Conservation (phyloP, 2,113 vertebrate species). For the Mugil cephalus region DNA sequence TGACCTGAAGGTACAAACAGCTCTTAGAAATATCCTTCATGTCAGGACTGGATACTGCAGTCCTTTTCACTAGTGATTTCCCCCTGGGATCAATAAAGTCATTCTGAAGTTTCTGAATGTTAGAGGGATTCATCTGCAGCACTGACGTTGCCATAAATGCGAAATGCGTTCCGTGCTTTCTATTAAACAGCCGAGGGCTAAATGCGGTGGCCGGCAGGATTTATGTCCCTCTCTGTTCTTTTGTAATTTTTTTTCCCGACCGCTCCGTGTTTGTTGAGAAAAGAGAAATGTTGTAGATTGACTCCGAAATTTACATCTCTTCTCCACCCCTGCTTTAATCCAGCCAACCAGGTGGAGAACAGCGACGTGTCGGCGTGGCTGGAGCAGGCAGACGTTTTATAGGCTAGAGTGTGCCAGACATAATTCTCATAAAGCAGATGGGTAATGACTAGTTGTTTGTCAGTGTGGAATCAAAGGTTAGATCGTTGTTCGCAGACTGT, state of each 20-base stretch:
- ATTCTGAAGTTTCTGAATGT: not conserved
- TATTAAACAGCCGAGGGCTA: constrained; percentile 21
- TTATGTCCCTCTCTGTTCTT: constrained; percentile 34
- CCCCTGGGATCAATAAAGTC: too few relatives aligned
- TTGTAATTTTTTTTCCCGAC: constrained; percentile 61
- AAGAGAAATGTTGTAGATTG: constrained; percentile 52
- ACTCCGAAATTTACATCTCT: constrained; percentile 62
- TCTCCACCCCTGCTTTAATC: constrained; percentile 66
- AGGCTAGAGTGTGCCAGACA: constrained; percentile 63
- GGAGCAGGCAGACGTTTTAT: constrained; percentile 71
- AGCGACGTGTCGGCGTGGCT: constrained; percentile 29
- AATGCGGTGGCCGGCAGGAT: constrained; percentile 25
- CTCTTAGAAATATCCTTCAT: not conserved
- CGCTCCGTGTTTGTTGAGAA: constrained; percentile 54
- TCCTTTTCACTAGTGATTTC: not conserved
- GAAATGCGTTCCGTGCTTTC: constrained; percentile 16
- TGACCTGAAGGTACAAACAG: constrained; percentile 91
- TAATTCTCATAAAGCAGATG: constrained; percentile 84
- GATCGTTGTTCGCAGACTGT: constrained; percentile 82
- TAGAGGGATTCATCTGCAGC: constrained; percentile 9
- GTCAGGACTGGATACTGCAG: not conserved
- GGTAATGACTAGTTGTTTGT: constrained; percentile 86
- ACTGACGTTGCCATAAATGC: constrained; percentile 6
- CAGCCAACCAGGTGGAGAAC: constrained; percentile 51
- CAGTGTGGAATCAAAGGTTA: constrained; percentile 82